Conservation (phyloP, 2,888 invertebrate genomes). For the Ennomos erosarius region DNA sequence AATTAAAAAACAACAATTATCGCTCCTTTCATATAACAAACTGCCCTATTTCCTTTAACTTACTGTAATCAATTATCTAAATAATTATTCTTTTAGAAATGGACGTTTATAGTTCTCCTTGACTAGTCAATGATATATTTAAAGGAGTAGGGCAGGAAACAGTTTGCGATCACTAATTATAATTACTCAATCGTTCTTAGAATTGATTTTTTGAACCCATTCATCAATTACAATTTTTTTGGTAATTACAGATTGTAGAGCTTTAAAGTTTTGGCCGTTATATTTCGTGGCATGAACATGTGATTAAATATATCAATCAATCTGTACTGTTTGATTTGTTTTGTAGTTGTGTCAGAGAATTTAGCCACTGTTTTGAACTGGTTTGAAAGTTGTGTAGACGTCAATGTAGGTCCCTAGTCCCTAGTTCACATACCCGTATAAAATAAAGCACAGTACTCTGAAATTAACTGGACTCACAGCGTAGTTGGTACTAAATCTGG, state of each 20-base stretch:
- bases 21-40: conserved; percentile 5
- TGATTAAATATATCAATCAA: conserved; percentile 23
- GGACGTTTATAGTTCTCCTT: conserved; percentile 18
- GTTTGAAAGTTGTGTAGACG: too few relatives aligned
- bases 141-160: conserved; percentile 13
- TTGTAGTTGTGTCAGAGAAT: background rate
- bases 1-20: conserved; percentile 6
- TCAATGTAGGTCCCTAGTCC: too few relatives aligned
- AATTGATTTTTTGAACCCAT: conserved; percentile 17
- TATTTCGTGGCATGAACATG: conserved; percentile 20
- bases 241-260: conserved; percentile 18
- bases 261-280: conserved; percentile 7
- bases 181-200: conserved; percentile 15
- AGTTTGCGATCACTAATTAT: conserved; percentile 18
- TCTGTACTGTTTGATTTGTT: conserved; percentile 9
- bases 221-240: conserved; percentile 24
- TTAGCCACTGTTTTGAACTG: too few relatives aligned
- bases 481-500: too few relatives aligned
- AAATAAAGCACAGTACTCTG: too few relatives aligned
- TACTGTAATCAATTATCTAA: conserved; percentile 15
- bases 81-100: conserved; percentile 13
- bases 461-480: too few relatives aligned
- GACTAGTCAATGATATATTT: conserved; percentile 12
- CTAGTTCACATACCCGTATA: too few relatives aligned
- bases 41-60: conserved; percentile 8